phyloP scores from a whole-genome alignment of 1,140 invertebrate species.

The Arctopsyche grandis region DNA sequence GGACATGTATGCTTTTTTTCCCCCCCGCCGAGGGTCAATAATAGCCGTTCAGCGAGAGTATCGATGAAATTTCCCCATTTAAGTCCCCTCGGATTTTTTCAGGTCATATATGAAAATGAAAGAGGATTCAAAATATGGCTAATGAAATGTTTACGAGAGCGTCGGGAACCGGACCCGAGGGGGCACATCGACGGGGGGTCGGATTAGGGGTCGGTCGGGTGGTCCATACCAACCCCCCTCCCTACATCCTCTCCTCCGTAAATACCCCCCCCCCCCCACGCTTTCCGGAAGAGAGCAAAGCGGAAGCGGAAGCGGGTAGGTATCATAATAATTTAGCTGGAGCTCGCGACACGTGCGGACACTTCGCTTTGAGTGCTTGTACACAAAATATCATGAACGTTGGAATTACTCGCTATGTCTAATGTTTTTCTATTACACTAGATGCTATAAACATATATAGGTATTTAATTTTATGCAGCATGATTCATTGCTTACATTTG shows the following conservation, averaged over 20 bases:
- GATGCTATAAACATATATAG: too few relatives aligned
- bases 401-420: too few relatives aligned
- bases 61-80: background rate
- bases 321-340: slow-evolving; percentile 36
- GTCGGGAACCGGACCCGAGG: background rate
- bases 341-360: background rate
- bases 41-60: background rate
- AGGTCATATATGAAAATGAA: slow-evolving; percentile 33
- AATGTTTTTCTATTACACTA: too few relatives aligned
- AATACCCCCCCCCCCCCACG: background rate
- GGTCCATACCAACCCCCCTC: too few relatives aligned
- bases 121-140: slow-evolving; percentile 42
- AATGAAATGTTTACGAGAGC: slow-evolving; percentile 40
- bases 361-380: slow-evolving; percentile 18
- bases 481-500: too few relatives aligned
- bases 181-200: background rate
- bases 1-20: background rate
- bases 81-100: background rate
- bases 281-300: background rate
- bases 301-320: background rate
- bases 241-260: too few relatives aligned
- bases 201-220: too few relatives aligned
- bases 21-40: too few relatives aligned
- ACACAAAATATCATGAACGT: slow-evolving; percentile 6
- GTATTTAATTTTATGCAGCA: too few relatives aligned